Evolutionary conservation across 2,113 vertebrate species (phyloP), one percentile per base, ranked within the genome.

Genomic region (Pseudolaguvia tuberculata): DNA sequence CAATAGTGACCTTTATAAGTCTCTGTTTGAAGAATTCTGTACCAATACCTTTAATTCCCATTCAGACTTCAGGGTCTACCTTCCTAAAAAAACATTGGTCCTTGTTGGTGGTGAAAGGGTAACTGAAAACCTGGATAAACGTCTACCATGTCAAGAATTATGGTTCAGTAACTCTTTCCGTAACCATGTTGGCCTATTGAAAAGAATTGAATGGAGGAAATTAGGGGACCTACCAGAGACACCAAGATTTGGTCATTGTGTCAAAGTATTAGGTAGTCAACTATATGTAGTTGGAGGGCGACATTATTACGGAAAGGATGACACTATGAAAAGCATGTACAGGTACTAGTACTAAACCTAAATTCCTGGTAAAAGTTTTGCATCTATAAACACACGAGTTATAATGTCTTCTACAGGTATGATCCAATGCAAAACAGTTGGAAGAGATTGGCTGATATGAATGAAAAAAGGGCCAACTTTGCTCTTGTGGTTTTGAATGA

Each of bases 281-380:
- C 89, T 97, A 62, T 97, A 95, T 0, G 15, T 97, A 70, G 88
- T 93, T 66, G 95, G 95, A 20, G 95, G 95, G 35, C 93, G 94
- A 69, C 90, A 87, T 78, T 96, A 93, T 86, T 95, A 95, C 0
- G 90, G 94, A 9, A 78, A 69, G 25, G 15, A 17, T 10, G 93
- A 92, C 84, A 91, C 83, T 1, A 83, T 96, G 84, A 84, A 88
- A 70, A 93, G 90, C 0, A 91, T 91, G 76, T 92, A 90, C 84
- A 94, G 92, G 94, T 96, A 83, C 88, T n/a, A 72, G 51, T 2
- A 51, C 3, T 5, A 67, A 39, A 2, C 13, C 2, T 18, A 78
- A 1, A 31, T 31, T 58, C 21, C 5, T 18, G 61, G 14, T 18
- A 29, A 23, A 25, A 42, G 4, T 42, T 42, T 4, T 9, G 9